Percentiles rank a stretch among this genome's conserved stretches.
These are phyloP conservation scores for Trypoxylon attenuatum DNA, from an alignment of 2,888 invertebrate genomes.

Conservation along the genomic window DNA sequence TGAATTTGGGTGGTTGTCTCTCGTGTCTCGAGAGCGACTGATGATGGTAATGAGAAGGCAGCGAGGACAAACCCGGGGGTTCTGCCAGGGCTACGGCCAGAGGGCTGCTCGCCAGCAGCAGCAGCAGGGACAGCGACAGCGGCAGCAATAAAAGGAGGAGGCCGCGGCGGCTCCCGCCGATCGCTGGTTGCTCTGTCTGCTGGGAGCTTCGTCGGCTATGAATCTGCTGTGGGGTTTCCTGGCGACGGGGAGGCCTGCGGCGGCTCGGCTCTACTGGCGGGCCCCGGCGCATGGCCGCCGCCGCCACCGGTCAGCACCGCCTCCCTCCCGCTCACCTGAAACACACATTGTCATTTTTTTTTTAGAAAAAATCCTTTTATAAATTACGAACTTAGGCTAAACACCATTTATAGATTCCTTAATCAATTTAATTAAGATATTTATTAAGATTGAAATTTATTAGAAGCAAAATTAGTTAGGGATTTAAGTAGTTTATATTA, in stretches of 20 bases:
- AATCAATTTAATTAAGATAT: no score
- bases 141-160: constrained; percentile 78
- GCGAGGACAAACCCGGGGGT: constrained; percentile 48
- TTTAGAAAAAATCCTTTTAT: no score
- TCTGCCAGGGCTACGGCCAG: constrained; percentile 59
- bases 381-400: no score
- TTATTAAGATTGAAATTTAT: no score
- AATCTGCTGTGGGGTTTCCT: constrained; percentile 55
- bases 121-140: constrained; percentile 80
- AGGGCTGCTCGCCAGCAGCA: constrained; percentile 75
- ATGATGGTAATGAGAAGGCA: constrained; percentile 38
- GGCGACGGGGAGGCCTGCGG: constrained; percentile 74
- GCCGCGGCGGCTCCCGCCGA: constrained; percentile 75
- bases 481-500: no score
- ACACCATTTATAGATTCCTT: no score
- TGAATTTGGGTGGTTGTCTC: constrained; percentile 30
- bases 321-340: constrained; percentile 71
- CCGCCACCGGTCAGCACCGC: constrained; percentile 75
- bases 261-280: constrained; percentile 76
- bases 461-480: no score
- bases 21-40: constrained; percentile 27
- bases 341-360: background rate
- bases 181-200: constrained; percentile 44
- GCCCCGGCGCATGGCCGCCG: constrained; percentile 80
- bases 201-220: constrained; percentile 51